Base-by-base conservation (phyloP, 2,797 vertebrate genomes). In the Parauchenoglanis punctatus region DNA sequence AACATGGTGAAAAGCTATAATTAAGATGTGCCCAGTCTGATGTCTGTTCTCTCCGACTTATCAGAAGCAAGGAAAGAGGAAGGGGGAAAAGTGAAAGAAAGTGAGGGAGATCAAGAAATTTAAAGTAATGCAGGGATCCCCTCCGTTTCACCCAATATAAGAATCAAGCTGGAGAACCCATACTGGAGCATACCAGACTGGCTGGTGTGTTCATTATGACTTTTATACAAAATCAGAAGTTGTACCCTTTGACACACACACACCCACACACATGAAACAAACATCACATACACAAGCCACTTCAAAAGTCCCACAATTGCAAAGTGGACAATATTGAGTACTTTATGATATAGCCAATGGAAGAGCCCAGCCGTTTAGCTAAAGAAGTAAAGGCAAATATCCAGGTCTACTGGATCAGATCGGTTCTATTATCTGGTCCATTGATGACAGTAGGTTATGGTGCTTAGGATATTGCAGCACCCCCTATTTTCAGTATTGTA, bases 1-100 rank as follows among this genome's bases (percentile, higher is more conserved):
- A 92, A 91, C 91, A 89, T 90, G 93, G 88, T 91, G 90, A 90
- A 93, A 89, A 90, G 90, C 93, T 89, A 92, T 95, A 94, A 95
- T 94, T 94, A 96, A 94, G 93, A 94, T 89, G 85, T 91, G 91
- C 93, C 88, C 91, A 68, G 87, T 80, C 89, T 89, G 90, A 83
- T 81, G 85, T 84, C 88, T 72, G 65, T 86, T 86, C 68, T 85
- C 73, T 89, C 83, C 80, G 89, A 81, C 72, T 88, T 85, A 90
- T 88, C 84, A 87, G 87, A 88, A 76, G 73, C 67, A 91, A 87
- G 84, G 70, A 83, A 46, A 49, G 31, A 28, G 23, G 65, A 63
- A 78, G 54, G 58, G 18, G 58, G n/a, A 85, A 59, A 56, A 83
- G 67, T 73, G 73, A 89, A 58, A 78, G 72, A 91, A 20, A 87